A percentile compares a stretch with the other conserved stretches of the same genome.
Evolutionary conservation across 2,113 vertebrate species (phyloP).

Genomic region (Fregata magnificens): DNA sequence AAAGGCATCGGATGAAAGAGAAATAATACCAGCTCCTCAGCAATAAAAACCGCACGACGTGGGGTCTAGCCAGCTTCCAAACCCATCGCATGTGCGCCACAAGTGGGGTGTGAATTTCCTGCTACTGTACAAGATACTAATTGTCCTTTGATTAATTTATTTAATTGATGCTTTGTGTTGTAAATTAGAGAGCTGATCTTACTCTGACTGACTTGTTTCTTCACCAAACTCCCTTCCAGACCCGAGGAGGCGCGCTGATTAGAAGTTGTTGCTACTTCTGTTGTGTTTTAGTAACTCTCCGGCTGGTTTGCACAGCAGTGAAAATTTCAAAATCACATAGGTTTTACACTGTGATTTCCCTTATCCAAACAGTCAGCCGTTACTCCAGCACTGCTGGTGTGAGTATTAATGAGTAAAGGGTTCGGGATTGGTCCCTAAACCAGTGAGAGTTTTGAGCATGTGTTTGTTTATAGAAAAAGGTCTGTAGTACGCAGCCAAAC

Average conservation of each 20-base stretch:
- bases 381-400: neutral
- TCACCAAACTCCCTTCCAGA: neutral
- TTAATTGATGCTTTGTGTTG: neutral
- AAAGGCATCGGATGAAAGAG: constrained; percentile 40
- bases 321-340: neutral
- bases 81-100: neutral
- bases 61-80: constrained; percentile 15
- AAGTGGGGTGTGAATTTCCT: neutral
- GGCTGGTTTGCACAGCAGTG: neutral
- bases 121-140: neutral
- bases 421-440: neutral
- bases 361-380: neutral
- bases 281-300: neutral
- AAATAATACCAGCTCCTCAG: constrained; percentile 2
- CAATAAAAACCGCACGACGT: neutral
- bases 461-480: neutral
- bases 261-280: neutral
- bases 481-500: neutral
- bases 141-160: neutral
- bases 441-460: neutral
- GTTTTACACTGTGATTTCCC: neutral
- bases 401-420: neutral
- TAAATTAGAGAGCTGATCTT: neutral
- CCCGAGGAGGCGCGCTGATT: rapidly evolving
- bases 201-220: neutral